A percentile compares a stretch with the other conserved stretches of the same genome.
Conservation (phyloP, 64 coral and sea anemone genomes). For the Montipora efflorescens region DNA sequence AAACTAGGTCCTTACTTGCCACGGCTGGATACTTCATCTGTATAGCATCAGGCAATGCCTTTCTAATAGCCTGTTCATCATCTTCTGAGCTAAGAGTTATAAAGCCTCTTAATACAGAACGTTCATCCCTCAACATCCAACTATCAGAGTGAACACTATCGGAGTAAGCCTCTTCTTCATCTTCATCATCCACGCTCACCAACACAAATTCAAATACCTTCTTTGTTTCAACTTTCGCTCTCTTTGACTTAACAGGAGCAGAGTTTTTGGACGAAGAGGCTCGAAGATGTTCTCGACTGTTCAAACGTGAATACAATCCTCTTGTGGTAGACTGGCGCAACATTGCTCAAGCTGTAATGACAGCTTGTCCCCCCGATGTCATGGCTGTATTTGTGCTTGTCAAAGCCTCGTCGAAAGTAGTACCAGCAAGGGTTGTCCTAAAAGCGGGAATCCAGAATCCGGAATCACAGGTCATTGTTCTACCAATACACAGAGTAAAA, state of each 20-base stretch:
- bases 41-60: slow-evolving; percentile 30
- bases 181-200: not conserved
- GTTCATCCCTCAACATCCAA: too few species aligned
- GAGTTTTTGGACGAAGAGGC: not conserved
- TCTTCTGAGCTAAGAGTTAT: slow-evolving; percentile 21
- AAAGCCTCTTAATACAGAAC: slow-evolving; percentile 36
- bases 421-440: not conserved
- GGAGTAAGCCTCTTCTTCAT: not conserved
- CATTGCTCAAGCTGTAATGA: slow-evolving; percentile 54
- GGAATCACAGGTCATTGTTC: too few species aligned
- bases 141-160: too few species aligned
- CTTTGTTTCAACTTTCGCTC: too few species aligned
- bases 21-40: slow-evolving; percentile 51
- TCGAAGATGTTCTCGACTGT: not conserved
- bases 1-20: slow-evolving; percentile 25
- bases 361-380: slow-evolving; percentile 3
- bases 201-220: too few species aligned
- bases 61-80: slow-evolving; percentile 12
- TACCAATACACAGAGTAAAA: too few species aligned
- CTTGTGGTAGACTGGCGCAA: slow-evolving; percentile 25
- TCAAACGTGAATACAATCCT: slow-evolving; percentile 40
- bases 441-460: too few species aligned
- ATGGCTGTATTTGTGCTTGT: slow-evolving; percentile 22
- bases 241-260: not conserved
- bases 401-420: not conserved